phyloP scores from a whole-genome alignment of 2,113 vertebrate species.

The Romanogobio albipinnatus region DNA sequence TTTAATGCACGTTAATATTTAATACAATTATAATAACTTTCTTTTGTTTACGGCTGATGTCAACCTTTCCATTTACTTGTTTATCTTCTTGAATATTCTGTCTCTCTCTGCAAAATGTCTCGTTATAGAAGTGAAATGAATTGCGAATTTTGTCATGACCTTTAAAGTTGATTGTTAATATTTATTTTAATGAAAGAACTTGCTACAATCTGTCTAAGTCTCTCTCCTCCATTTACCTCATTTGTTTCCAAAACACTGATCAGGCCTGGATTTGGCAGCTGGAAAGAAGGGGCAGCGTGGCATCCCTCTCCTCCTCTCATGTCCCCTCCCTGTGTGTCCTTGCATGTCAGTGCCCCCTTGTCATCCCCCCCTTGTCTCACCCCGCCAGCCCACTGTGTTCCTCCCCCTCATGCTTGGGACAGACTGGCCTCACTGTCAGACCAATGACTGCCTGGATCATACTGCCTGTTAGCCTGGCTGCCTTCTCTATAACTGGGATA shows the following conservation, averaged over 20 bases:
- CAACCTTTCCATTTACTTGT: neutral
- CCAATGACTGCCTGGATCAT: conserved; percentile 96
- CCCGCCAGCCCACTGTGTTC: conserved; percentile 56
- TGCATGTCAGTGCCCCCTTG: conserved; percentile 67
- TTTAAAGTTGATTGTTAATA: neutral
- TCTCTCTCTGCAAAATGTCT: neutral
- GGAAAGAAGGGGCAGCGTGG: conserved; percentile 34
- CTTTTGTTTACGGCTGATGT: neutral
- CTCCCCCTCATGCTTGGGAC: conserved; percentile 79
- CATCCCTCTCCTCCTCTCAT: conserved; percentile 66
- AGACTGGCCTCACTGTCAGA: conserved; percentile 76
- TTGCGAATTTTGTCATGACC: neutral
- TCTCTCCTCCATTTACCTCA: neutral
- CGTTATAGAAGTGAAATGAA: neutral
- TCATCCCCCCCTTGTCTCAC: conserved; percentile 61
- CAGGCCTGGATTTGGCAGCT: conserved; percentile 40
- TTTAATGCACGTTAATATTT: neutral
- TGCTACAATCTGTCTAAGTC: neutral
- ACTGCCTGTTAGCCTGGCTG: conserved; percentile 91
- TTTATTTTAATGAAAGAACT: neutral
- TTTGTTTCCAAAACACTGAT: neutral
- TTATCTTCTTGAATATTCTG: neutral
- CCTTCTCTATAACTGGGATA: conserved; percentile 94
- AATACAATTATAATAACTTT: neutral
- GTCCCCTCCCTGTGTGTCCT: conserved; percentile 69